These are phyloP conservation scores for Solea solea DNA, from an alignment of 2,113 vertebrate genomes.

Conservation along the genomic window DNA sequence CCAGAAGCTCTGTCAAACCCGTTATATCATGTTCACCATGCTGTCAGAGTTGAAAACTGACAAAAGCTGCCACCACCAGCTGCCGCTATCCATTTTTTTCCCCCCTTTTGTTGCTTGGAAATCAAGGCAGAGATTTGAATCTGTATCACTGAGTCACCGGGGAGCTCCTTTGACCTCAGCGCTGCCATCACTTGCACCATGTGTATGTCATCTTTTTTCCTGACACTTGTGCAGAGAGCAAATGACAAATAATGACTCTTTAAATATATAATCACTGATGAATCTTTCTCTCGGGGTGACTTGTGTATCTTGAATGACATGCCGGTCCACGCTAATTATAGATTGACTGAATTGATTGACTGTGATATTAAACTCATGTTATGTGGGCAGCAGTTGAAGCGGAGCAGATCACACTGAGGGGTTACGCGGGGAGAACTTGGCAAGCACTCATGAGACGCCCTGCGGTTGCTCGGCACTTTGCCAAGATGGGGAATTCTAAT, in stretches of 20 bases:
- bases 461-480: neutral
- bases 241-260: constrained; percentile 28
- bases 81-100: neutral
- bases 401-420: constrained; percentile 7
- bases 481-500: neutral
- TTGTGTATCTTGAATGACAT: constrained; percentile 5
- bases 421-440: neutral
- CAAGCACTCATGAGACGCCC: neutral
- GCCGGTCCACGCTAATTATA: constrained; percentile 12
- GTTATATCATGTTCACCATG: neutral
- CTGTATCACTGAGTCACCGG: neutral
- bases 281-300: neutral
- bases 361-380: constrained; percentile 35
- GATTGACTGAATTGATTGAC: constrained; percentile 13
- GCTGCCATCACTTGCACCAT: neutral
- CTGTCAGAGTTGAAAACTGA: constrained; percentile 4
- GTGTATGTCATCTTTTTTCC: constrained; percentile 9
- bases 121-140: constrained; percentile 9
- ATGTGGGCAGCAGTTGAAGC: constrained; percentile 15
- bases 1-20: neutral
- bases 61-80: too few relatives aligned
- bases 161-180: constrained; percentile 12
- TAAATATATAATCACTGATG: constrained; percentile 28
- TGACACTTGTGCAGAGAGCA: constrained; percentile 13
- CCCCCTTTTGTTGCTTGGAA: neutral